These are phyloP conservation scores for Sipunculus nudus DNA, from an alignment of 2,888 invertebrate species.

Conservation along the genomic window DNA sequence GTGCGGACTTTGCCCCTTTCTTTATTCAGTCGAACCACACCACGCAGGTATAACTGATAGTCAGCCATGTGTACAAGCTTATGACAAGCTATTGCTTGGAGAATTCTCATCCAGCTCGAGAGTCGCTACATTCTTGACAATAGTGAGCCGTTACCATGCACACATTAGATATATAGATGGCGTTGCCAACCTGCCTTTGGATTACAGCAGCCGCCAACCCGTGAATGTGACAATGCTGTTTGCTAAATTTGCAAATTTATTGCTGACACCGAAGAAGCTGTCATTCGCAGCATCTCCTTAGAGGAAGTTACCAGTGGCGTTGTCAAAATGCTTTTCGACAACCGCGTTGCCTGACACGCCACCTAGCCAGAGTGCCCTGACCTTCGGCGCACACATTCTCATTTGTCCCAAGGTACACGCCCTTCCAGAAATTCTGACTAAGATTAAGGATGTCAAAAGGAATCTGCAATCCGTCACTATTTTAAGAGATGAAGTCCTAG, in stretches of 20 bases:
- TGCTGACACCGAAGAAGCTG: neutral
- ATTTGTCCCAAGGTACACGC: neutral
- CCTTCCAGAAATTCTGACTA: neutral
- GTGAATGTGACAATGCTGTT: neutral
- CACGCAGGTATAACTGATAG: neutral
- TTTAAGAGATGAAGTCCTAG: conserved; percentile 3
- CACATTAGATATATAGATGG: neutral
- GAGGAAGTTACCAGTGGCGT: neutral
- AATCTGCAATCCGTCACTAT: neutral
- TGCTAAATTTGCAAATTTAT: conserved; percentile 5
- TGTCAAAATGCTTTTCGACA: neutral
- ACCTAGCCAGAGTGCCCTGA: neutral
- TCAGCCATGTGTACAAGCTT: neutral
- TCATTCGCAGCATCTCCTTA: neutral
- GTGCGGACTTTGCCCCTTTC: neutral
- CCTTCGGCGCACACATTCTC: neutral
- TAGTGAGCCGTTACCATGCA: neutral
- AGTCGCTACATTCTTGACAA: neutral
- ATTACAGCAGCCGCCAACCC: neutral
- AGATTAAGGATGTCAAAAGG: neutral
- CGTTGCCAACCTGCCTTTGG: neutral
- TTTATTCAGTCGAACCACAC: neutral
- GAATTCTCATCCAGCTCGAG: neutral
- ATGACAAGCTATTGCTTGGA: neutral
- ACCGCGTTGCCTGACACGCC: neutral